Base-by-base conservation (phyloP, 2,888 invertebrate genomes). In the Microplitis manilae region DNA sequence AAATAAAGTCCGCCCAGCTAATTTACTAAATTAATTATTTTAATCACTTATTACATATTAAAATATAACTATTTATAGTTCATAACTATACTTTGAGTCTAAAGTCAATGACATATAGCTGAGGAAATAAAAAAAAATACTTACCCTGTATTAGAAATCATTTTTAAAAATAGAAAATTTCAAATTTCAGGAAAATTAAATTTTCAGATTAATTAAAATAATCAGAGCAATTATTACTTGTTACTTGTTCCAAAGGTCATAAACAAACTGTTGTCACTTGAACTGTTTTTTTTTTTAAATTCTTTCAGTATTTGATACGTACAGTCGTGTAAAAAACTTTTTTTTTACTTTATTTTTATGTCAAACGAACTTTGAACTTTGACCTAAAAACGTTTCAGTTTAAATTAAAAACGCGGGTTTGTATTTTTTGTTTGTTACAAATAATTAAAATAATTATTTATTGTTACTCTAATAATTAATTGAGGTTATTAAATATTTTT, bases 1-100 rank as follows among this genome's bases (percentile, higher is more conserved):
- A 86, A 98, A 98, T 75, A 98, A 91, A 1, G 98, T 98, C 82
- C 94, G 94, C 1, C 98, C 98, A 81, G 96, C 96, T 82, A 96
- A 91, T 90, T 94, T 94, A 75, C 94, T 94, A 82, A 79, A 84
- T 75, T 74, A 83, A 78, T 76, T n/a, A 70, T 75, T 69, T 67
- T 38, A 4, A 30, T 30, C 30, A 30, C 2, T 30, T 4, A 30
- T 30, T 30, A 30, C 30, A 2, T 30, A 30, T 30, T 30, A 30
- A 30, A 30, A 30, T 30, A 30, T 30, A 30, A 30, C 4, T 30
- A 30, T 30, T 30, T 30, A 30, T 30, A 2, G 30, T 30, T 2
- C 2, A 30, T 30, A 30, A 30, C 4, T 30, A 30, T 30, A 30
- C 30, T 30, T 30, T 4, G 4, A 30, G 30, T 30, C 30, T 30